Evolutionary conservation across 2,888 invertebrate genomes (phyloP).

Genomic region (Phania funesta): DNA sequence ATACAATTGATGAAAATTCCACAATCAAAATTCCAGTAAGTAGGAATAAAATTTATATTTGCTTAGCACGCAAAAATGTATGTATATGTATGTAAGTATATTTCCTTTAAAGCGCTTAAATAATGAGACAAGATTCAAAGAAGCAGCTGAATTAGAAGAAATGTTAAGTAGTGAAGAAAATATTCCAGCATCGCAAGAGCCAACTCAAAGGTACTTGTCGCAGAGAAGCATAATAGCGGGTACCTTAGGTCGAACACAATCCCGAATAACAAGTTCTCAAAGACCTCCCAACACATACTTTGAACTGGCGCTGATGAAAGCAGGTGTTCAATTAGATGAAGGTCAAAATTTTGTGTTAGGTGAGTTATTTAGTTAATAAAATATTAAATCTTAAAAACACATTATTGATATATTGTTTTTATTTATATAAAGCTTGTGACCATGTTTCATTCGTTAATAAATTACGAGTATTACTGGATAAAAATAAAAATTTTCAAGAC

Average conservation of each 20-base stretch:
- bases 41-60: neutral
- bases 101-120: conserved; percentile 39
- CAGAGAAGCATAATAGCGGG: conserved; percentile 77
- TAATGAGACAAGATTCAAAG: conserved; percentile 42
- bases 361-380: conserved; percentile 48
- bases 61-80: neutral
- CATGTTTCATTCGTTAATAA: conserved; percentile 81
- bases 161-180: conserved; percentile 75
- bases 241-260: conserved; percentile 76
- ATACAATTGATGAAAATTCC: conserved; percentile 76
- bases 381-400: neutral
- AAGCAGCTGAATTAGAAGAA: conserved; percentile 63
- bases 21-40: conserved; percentile 75
- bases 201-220: conserved; percentile 79
- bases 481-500: conserved; percentile 81
- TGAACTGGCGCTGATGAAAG: conserved; percentile 76
- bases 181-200: conserved; percentile 79
- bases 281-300: conserved; percentile 78
- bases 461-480: conserved; percentile 80
- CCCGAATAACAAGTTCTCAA: conserved; percentile 70
- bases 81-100: too few relatives aligned
- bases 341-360: conserved; percentile 76
- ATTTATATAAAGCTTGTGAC: conserved; percentile 77
- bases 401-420: conserved; percentile 4
- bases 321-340: conserved; percentile 77